Base-by-base conservation (phyloP, 35 echinoderm and acorn worm genomes). In the Diadema setosum region DNA sequence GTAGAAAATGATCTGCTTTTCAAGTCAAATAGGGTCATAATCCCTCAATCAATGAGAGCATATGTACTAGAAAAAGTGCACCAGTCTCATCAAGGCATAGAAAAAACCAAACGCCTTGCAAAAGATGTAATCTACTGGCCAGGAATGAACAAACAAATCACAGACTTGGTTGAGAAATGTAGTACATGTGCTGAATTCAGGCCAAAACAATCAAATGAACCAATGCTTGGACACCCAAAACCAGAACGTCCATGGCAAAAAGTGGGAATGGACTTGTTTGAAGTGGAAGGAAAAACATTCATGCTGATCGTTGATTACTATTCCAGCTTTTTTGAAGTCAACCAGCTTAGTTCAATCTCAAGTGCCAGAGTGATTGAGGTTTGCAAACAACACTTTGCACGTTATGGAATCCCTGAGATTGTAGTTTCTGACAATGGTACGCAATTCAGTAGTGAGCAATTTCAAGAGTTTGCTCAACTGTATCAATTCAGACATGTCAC, bases 391-490 rank as follows among this genome's bases (percentile, higher is more conserved):
- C 88, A 91, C 18, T 91, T 91, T 75, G 58, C 81, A 7, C 31
- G 88, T 23, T 81, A 91, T 70, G 81, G 88, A 26, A 84, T 85
- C 20, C 88, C 80, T 70, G 59, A 84, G 17, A 48, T 56, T 14
- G 49, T 91, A 12, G 37, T 83, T n/a, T 83, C 88, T 81, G 81
- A 91, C 29, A 91, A 91, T 85, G 88, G 88, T 9, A 48, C 81
- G 14, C 88, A 85, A 46, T 91, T 33, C 60, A 34, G 58, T 30
- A 60, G 45, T 60, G 81, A 39, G 34, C 42, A 26, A 9, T 91
- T 91, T 36, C 5, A 32, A 46, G 60, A 69, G 18, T 91, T 84
- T 81, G 58, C 81, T 41, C 39, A 65, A 61, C 34, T 27, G 15
- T 90, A 83, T 61, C n/a, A 63, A 18, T 60, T 90, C 23, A 32